Evolutionary conservation across 1,140 invertebrate species (phyloP).

Genomic region (Ceratosolen fusciceps): DNA sequence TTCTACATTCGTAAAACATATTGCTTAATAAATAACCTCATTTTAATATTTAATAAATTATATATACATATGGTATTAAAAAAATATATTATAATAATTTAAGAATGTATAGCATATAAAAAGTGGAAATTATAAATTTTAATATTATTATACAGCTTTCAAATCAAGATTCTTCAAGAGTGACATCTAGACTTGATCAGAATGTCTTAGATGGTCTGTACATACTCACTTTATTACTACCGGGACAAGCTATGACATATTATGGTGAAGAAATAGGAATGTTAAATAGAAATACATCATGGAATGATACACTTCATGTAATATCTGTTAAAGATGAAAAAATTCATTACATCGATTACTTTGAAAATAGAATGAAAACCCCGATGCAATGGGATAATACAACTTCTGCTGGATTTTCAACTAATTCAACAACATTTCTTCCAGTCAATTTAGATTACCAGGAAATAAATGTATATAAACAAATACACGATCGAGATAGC

Average conservation of each 20-base stretch:
- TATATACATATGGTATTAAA: background rate
- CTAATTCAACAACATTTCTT: conserved; percentile 76
- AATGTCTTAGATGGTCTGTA: conserved; percentile 78
- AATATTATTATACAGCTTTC: conserved; percentile 71
- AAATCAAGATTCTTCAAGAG: conserved; percentile 77
- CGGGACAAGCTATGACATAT: conserved; percentile 83
- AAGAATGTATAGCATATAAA: too few species aligned
- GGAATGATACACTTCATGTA: conserved; percentile 74
- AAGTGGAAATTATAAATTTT: background rate
- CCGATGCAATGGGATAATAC: conserved; percentile 83
- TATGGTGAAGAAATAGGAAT: conserved; percentile 85
- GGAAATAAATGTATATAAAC: conserved; percentile 71
- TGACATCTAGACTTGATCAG: conserved; percentile 74
- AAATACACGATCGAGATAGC: conserved; percentile 64
- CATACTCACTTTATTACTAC: conserved; percentile 80
- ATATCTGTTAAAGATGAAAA: conserved; percentile 72
- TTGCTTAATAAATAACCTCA: background rate
- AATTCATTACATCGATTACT: conserved; percentile 70
- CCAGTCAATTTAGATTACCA: conserved; percentile 75
- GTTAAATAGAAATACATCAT: conserved; percentile 74
- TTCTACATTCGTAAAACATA: background rate
- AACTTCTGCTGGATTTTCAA: conserved; percentile 77
- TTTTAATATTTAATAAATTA: background rate
- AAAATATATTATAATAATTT: too few species aligned
- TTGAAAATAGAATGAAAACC: conserved; percentile 79